Percentiles rank a stretch among this genome's conserved stretches.
Conservation (phyloP, 2,113 vertebrate genomes). For the Centropus bengalensis region DNA sequence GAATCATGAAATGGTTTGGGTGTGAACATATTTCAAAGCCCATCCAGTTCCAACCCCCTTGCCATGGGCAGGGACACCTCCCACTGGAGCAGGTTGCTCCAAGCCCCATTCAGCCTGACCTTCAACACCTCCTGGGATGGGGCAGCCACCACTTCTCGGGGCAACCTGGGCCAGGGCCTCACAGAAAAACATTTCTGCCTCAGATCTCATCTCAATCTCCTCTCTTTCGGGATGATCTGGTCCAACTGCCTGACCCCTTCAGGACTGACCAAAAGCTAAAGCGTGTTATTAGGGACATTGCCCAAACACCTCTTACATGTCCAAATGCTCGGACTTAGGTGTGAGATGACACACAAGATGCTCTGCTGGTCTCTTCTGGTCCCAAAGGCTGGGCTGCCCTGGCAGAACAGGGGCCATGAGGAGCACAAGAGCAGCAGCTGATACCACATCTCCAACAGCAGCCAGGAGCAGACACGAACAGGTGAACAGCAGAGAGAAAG, state of each 20-base stretch:
- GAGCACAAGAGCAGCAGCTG: rapidly evolving
- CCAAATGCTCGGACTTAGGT: background rate
- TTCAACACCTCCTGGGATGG: no score
- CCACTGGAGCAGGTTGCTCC: no score
- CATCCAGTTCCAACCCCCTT: no score
- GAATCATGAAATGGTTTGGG: no score
- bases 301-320: background rate
- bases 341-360: background rate
- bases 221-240: background rate
- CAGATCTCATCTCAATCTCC: no score
- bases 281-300: background rate
- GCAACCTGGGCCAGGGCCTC: no score
- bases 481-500: background rate
- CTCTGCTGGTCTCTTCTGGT: background rate
- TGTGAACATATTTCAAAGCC: no score
- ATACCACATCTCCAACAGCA: background rate
- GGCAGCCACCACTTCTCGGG: no score
- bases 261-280: background rate
- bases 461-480: background rate
- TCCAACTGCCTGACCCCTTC: background rate
- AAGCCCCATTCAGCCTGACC: no score
- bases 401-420: background rate
- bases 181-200: no score
- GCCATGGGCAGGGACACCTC: no score
- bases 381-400: no score